These are phyloP conservation scores for Cynodonichthys magdalenae DNA, from an alignment of 2,797 vertebrate genomes.

Conservation along the genomic window DNA sequence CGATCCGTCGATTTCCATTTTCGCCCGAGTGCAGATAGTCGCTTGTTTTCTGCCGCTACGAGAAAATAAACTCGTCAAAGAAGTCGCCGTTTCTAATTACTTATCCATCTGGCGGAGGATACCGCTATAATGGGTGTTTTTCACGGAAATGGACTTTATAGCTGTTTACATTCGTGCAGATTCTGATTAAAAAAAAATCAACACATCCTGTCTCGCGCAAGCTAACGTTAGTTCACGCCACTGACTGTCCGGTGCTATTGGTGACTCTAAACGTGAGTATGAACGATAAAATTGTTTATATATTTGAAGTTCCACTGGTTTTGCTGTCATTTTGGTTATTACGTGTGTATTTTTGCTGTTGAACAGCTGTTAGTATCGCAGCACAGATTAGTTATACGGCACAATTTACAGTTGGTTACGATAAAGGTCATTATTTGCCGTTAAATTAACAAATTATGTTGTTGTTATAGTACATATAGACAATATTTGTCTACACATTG, in stretches of 20 bases:
- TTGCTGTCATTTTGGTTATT: neutral
- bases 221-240: conserved; percentile 54
- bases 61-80: conserved; percentile 39
- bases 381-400: conserved; percentile 4
- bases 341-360: neutral
- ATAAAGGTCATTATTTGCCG: neutral
- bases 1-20: conserved; percentile 73
- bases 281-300: neutral
- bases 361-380: conserved; percentile 14
- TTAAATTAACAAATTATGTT: neutral
- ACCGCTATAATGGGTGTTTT: conserved; percentile 80
- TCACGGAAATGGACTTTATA: conserved; percentile 64
- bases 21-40: conserved; percentile 57
- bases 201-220: conserved; percentile 60
- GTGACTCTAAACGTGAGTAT: conserved; percentile 74
- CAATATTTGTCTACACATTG: neutral
- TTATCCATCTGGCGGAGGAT: conserved; percentile 53
- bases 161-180: conserved; percentile 60
- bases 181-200: conserved; percentile 67
- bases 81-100: conserved; percentile 25
- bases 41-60: conserved; percentile 40
- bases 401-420: neutral
- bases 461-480: neutral
- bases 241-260: conserved; percentile 64
- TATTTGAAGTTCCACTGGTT: neutral